Conservation (phyloP, 2,888 invertebrate genomes). For the Coleophora deauratella region DNA sequence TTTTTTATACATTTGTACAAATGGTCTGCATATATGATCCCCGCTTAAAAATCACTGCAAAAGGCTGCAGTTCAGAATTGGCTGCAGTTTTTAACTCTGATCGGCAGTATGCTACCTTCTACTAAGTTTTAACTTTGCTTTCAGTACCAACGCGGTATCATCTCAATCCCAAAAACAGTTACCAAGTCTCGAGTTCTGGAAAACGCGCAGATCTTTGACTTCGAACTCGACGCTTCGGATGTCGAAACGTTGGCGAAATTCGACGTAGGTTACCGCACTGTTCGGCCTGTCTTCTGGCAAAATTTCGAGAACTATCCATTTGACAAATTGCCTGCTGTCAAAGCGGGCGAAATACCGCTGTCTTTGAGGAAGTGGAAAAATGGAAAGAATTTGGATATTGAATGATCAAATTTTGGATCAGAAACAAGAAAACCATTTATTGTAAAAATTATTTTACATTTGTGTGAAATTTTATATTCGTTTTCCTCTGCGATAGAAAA, state of each 20-base stretch:
- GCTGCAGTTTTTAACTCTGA: too few species aligned
- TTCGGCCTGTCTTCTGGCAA: constrained; percentile 35
- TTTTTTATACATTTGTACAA: too few species aligned
- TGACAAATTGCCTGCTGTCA: constrained; percentile 24
- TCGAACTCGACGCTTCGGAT: constrained; percentile 35
- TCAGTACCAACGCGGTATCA: constrained; percentile 48
- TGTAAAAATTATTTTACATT: too few species aligned
- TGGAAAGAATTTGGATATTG: constrained; percentile 30
- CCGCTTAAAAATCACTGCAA: too few species aligned
- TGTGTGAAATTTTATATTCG: too few species aligned
- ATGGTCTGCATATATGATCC: too few species aligned
- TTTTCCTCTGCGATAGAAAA: too few species aligned
- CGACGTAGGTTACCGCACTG: constrained; percentile 41
- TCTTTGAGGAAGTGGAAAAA: constrained; percentile 33
- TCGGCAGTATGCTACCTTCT: too few species aligned
- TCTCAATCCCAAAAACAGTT: constrained; percentile 45
- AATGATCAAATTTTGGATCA: constrained; percentile 13
- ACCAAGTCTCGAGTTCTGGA: constrained; percentile 39
- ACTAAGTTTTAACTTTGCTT: constrained; percentile 10
- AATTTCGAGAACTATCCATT: constrained; percentile 39
- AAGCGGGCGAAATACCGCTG: constrained; percentile 22
- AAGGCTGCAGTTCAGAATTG: too few species aligned
- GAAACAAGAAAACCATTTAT: too few species aligned
- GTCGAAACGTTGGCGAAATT: constrained; percentile 33
- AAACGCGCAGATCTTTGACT: constrained; percentile 54